Evolutionary conservation across 2,113 vertebrate species (phyloP).

Genomic region (Eurystomus gularis): DNA sequence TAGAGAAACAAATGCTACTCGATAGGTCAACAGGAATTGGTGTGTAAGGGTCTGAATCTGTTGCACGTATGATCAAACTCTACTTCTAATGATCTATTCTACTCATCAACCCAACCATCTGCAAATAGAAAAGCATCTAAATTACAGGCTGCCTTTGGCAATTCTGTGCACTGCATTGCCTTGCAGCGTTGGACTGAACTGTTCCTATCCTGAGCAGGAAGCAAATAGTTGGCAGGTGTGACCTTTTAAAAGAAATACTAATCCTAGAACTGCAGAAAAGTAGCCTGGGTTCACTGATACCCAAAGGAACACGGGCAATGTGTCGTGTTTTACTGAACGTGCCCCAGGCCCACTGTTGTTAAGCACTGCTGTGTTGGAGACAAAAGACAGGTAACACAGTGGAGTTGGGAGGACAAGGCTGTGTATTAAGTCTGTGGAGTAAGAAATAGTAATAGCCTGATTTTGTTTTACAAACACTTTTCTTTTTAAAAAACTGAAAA

Average conservation of each 20-base stretch:
- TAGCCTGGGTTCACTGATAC: neutral
- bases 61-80: neutral
- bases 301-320: neutral
- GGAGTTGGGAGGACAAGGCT: neutral
- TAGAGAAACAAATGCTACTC: neutral
- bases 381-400: neutral
- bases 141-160: neutral
- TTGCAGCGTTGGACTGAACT: neutral
- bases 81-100: neutral
- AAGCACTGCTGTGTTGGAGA: neutral
- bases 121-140: neutral
- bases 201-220: neutral
- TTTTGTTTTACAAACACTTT: neutral
- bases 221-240: neutral
- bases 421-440: neutral
- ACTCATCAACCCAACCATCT: neutral
- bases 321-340: neutral
- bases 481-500: neutral
- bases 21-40: neutral
- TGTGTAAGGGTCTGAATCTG: neutral
- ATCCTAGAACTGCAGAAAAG: neutral
- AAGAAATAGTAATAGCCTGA: neutral
- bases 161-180: rapidly evolving
- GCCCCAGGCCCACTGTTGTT: neutral
- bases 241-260: neutral